Conservation (phyloP, 2,888 invertebrate species). For the Cinara cedri region DNA sequence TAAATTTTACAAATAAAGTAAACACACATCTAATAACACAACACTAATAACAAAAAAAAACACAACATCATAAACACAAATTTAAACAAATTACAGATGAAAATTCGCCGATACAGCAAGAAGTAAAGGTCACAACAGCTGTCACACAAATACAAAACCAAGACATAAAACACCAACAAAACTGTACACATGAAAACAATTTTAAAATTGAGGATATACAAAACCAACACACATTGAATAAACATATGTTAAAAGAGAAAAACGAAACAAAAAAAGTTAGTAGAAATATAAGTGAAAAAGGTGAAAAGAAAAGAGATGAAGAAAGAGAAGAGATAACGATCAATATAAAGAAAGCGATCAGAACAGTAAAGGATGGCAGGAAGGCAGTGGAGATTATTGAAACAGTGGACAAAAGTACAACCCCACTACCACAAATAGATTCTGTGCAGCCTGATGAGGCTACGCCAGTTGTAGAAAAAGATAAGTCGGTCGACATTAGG, state of each 20-base stretch:
- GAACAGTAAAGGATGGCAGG: constrained; percentile 59
- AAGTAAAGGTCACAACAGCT: constrained; percentile 2
- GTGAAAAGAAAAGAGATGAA: not conserved
- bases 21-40: not conserved
- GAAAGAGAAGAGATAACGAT: constrained; percentile 49
- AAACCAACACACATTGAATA: not conserved
- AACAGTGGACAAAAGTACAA: not conserved
- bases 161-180: not conserved
- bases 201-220: not conserved
- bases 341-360: constrained; percentile 61
- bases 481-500: constrained; percentile 38
- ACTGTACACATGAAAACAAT: not conserved
- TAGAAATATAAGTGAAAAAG: not conserved
- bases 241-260: not conserved
- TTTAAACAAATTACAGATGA: constrained; percentile 50
- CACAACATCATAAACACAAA: constrained; percentile 42
- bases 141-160: constrained; percentile 21
- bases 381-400: constrained; percentile 60
- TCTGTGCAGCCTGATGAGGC: constrained; percentile 58
- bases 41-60: not conserved
- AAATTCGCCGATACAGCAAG: not conserved
- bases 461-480: constrained; percentile 58
- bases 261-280: constrained; percentile 35
- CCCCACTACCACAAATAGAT: constrained; percentile 51
- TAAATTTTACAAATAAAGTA: not conserved